Conservation (phyloP, 1,140 invertebrate species). For the Chionoecetes opilio region DNA sequence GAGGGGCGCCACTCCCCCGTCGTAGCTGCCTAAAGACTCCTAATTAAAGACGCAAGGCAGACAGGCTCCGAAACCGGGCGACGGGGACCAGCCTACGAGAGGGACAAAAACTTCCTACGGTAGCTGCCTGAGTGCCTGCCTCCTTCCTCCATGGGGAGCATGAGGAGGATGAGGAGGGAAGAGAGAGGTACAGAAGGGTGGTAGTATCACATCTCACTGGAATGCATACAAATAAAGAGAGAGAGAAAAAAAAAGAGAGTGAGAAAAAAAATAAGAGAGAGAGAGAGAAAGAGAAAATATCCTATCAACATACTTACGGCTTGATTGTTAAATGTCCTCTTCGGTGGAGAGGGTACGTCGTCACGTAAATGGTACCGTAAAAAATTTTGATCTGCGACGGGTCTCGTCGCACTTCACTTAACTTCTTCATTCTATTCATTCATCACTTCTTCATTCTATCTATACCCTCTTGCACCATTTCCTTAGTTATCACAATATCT, state of each 20-base stretch:
- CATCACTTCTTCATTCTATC: too few species aligned
- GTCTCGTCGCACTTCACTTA: too few species aligned
- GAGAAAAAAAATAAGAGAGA: slow-evolving; percentile 45
- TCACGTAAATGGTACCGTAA: too few species aligned
- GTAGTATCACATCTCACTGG: neutral
- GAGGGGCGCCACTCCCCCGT: slow-evolving; percentile 9
- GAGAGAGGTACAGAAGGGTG: neutral
- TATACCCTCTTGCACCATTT: too few species aligned
- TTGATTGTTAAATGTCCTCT: too few species aligned
- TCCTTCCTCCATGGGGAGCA: neutral
- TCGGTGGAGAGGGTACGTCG: too few species aligned
- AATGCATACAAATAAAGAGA: neutral
- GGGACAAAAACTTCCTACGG: neutral
- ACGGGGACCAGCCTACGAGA: neutral
- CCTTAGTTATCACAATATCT: too few species aligned
- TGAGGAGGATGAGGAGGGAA: neutral
- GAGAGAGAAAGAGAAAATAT: neutral
- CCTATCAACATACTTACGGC: neutral
- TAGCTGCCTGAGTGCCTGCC: neutral
- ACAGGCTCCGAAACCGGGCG: neutral
- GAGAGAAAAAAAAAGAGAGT: slow-evolving; percentile 37
- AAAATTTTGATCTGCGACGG: too few species aligned
- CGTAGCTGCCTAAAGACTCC: neutral
- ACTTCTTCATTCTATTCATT: too few species aligned
- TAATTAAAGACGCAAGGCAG: slow-evolving; percentile 18